Evolutionary conservation across 2,797 vertebrate species (phyloP).

Genomic region (Cottoperca gobio): DNA sequence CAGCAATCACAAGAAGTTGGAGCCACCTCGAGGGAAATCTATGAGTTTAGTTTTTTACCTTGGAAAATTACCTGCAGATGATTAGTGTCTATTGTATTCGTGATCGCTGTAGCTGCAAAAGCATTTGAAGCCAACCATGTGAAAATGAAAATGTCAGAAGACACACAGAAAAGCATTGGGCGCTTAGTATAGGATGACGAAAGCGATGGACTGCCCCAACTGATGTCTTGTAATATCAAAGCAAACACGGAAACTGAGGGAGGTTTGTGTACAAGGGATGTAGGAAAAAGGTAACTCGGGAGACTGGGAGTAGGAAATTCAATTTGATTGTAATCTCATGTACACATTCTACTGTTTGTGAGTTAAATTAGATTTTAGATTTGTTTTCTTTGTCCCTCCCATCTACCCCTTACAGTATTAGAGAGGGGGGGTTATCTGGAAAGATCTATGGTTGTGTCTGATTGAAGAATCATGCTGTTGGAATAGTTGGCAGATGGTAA

Average conservation of each 20-base stretch:
- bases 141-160: slow-evolving; percentile 48
- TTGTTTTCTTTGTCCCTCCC: slow-evolving; percentile 72
- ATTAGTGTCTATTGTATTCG: slow-evolving; percentile 64
- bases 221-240: slow-evolving; percentile 61
- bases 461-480: slow-evolving; percentile 78
- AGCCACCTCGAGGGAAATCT: slow-evolving; percentile 62
- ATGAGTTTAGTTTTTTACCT: slow-evolving; percentile 34
- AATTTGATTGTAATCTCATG: slow-evolving; percentile 84
- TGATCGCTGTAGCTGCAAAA: slow-evolving; percentile 28
- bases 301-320: slow-evolving; percentile 75
- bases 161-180: neutral
- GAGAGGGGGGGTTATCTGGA: slow-evolving; percentile 69
- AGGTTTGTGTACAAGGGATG: slow-evolving; percentile 50
- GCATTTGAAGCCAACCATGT: slow-evolving; percentile 30
- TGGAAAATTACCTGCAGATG: slow-evolving; percentile 68
- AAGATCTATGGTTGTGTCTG: slow-evolving; percentile 78
- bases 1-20: slow-evolving; percentile 18
- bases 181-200: slow-evolving; percentile 34
- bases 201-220: slow-evolving; percentile 31
- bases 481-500: slow-evolving; percentile 75
- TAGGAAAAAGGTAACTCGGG: slow-evolving; percentile 66
- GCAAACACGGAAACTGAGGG: slow-evolving; percentile 49
- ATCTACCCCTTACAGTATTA: slow-evolving; percentile 69
- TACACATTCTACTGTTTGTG: slow-evolving; percentile 79
- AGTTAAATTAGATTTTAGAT: slow-evolving; percentile 83